Percentiles rank a stretch among this genome's conserved stretches.
Evolutionary conservation across 2,797 vertebrate species (phyloP).

Genomic region (Pipistrellus pygmaeus): DNA sequence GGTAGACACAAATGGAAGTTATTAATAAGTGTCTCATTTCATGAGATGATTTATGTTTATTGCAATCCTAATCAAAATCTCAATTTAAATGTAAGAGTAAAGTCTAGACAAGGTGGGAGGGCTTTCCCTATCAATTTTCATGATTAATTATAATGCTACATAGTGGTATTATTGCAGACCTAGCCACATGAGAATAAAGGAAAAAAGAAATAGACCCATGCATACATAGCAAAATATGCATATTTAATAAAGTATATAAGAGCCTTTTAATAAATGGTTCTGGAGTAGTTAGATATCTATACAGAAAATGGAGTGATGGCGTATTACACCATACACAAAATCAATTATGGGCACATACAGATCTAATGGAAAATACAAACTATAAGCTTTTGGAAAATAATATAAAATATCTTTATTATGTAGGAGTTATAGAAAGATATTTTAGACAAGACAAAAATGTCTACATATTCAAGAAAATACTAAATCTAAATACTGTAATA

Average conservation of each 20-base stretch:
- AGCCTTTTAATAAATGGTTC: not conserved
- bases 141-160: not conserved
- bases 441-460: not conserved
- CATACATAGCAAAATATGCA: not conserved
- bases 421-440: not conserved
- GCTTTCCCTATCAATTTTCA: not conserved
- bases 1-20: not conserved
- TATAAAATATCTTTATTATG: constrained; percentile 7
- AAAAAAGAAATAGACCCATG: not conserved
- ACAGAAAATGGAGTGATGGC: not conserved
- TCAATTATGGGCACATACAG: not conserved
- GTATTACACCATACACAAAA: not conserved
- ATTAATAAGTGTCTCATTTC: constrained; percentile 32
- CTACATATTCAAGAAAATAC: not conserved
- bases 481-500: not conserved
- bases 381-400: not conserved
- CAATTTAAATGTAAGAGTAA: not conserved
- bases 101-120: not conserved
- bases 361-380: not conserved
- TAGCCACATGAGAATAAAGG: not conserved
- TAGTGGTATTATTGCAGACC: not conserved
- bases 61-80: not conserved
- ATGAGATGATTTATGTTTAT: constrained; percentile 41
- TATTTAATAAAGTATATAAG: not conserved
- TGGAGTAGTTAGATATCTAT: not conserved